These are phyloP conservation scores for Pegoplata infirma DNA, from an alignment of 2,888 invertebrate genomes.

Conservation along the genomic window DNA sequence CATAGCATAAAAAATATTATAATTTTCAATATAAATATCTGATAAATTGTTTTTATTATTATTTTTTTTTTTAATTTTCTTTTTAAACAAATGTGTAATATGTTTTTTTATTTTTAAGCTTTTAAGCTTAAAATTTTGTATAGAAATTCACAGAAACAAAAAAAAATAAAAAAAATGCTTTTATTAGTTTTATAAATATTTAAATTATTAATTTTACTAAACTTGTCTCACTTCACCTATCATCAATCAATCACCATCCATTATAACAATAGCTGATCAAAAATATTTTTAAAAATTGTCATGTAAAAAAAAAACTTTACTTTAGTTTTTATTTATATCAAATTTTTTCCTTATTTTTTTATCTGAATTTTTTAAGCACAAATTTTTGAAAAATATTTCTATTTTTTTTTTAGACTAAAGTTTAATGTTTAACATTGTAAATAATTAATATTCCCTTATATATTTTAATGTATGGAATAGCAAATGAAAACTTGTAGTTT, in stretches of 20 bases:
- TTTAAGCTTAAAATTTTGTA: slow-evolving; percentile 50
- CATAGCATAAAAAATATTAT: slow-evolving; percentile 4
- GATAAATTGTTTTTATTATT: slow-evolving; percentile 2
- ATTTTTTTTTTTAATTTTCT: slow-evolving; percentile 31
- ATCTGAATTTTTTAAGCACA: slow-evolving; percentile 43
- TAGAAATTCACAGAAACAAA: slow-evolving; percentile 23
- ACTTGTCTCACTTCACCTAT: slow-evolving; percentile 21
- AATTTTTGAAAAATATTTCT: slow-evolving; percentile 28
- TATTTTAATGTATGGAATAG: not conserved
- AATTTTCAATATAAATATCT: slow-evolving; percentile 22
- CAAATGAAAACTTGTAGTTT: not conserved
- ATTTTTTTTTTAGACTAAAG: slow-evolving; percentile 9
- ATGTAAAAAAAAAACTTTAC: slow-evolving; percentile 18
- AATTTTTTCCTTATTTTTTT: not conserved
- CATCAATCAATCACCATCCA: slow-evolving; percentile 48
- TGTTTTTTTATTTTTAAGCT: slow-evolving; percentile 49
- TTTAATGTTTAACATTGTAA: slow-evolving; percentile 47
- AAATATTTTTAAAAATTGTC: slow-evolving; percentile 17
- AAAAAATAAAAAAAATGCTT: slow-evolving; percentile 43
- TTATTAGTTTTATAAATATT: slow-evolving; percentile 52
- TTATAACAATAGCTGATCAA: slow-evolving; percentile 42
- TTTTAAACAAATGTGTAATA: slow-evolving; percentile 57
- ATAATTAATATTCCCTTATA: slow-evolving; percentile 29
- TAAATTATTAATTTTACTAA: slow-evolving; percentile 15
- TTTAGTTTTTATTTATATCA: slow-evolving; percentile 15